These are phyloP conservation scores for Nilaparvata lugens DNA, from an alignment of 1,140 invertebrate genomes.

Conservation along the genomic window DNA sequence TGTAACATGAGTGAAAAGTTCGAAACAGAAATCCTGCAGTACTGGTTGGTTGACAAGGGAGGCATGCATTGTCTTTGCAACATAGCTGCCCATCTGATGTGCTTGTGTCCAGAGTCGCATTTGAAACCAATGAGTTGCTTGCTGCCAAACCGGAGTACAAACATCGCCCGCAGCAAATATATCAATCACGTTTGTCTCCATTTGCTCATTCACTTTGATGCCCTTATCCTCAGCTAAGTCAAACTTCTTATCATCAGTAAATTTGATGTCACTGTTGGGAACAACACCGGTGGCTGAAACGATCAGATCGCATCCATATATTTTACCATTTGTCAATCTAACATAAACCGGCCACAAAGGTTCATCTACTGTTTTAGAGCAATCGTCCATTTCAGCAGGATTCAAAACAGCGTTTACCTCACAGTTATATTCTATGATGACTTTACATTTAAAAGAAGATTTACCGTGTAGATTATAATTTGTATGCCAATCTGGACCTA, in stretches of 20 bases:
- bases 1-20: constrained; percentile 94
- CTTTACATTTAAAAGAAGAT: constrained; percentile 29
- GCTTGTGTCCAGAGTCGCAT: constrained; percentile 98
- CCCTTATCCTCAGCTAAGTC: constrained; percentile 59
- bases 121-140: constrained; percentile 85
- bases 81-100: constrained; percentile 91
- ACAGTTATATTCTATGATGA: constrained; percentile 54
- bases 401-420: constrained; percentile 46
- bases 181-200: constrained; percentile 68
- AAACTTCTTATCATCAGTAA: constrained; percentile 40
- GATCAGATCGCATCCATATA: constrained; percentile 80
- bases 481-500: constrained; percentile 92
- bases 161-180: constrained; percentile 95
- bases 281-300: constrained; percentile 92
- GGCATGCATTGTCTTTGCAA: constrained; percentile 80
- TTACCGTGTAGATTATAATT: constrained; percentile 53
- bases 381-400: constrained; percentile 31
- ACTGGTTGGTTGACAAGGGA: constrained; percentile 50
- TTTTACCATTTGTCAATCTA: constrained; percentile 62
- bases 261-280: constrained; percentile 51
- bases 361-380: constrained; percentile 32
- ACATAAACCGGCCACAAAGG: constrained; percentile 60
- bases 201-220: constrained; percentile 72
- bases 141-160: constrained; percentile 68
- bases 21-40: constrained; percentile 89